Conservation (phyloP, 2,888 invertebrate species). For the Gibbula magus region DNA sequence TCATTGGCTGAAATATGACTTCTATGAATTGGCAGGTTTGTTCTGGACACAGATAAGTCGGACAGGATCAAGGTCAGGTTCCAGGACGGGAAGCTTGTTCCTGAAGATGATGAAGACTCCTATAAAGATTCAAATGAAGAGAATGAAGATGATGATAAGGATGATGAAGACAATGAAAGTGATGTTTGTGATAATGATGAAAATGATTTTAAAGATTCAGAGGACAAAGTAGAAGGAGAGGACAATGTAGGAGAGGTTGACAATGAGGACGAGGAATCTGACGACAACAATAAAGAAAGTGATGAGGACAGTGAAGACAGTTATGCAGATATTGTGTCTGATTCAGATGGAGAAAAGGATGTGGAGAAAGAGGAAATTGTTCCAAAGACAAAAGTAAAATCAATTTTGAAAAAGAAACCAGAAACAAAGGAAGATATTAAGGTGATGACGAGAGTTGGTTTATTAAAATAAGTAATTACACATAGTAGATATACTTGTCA, state of each 20-base stretch:
- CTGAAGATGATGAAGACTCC: conserved; percentile 26
- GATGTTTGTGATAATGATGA: conserved; percentile 49
- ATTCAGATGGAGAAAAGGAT: conserved; percentile 61
- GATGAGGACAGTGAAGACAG: conserved; percentile 40
- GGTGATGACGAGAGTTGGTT: neutral
- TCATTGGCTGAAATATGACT: neutral
- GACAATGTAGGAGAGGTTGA: conserved; percentile 40
- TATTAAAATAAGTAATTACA: too few species aligned
- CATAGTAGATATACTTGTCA: too few species aligned
- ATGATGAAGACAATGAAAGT: conserved; percentile 40
- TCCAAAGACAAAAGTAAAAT: conserved; percentile 22
- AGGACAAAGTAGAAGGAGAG: conserved; percentile 43
- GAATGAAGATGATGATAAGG: conserved; percentile 26
- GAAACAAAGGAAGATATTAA: conserved; percentile 22
- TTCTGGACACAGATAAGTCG: conserved; percentile 47
- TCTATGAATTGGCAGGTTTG: conserved; percentile 43
- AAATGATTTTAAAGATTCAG: conserved; percentile 41
- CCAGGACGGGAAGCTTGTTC: conserved; percentile 29
- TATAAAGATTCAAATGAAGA: conserved; percentile 26
- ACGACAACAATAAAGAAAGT: conserved; percentile 30
- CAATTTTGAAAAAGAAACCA: conserved; percentile 41
- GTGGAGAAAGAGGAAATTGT: conserved; percentile 68
- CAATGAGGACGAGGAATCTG: conserved; percentile 33
- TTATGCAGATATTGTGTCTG: conserved; percentile 47
- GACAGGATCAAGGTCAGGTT: conserved; percentile 23